Evolutionary conservation across 2,113 vertebrate genomes (phyloP), one percentile per base, ranked within the genome.

Genomic region (Rostratula benghalensis): DNA sequence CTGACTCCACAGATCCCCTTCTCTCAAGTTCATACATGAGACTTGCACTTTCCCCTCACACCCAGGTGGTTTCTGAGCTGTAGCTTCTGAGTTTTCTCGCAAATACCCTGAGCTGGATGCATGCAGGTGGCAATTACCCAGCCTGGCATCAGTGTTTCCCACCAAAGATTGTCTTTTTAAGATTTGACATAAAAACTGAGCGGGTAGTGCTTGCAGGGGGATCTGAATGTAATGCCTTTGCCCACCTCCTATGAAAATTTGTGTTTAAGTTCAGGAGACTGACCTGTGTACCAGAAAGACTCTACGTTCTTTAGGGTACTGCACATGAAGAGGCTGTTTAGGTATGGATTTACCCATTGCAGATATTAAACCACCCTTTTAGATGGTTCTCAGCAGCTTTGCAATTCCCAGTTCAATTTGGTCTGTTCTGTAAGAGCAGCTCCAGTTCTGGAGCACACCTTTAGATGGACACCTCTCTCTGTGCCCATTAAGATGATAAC

Each of bases 31-130:
- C 48, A 27, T 10, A 5, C 27, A 22, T 3, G 1, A 70, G 28
- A 41, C 13, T 28, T 25, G 0, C 13, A 0, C 43, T 21, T 35
- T 3, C 9, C 10, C 64, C 13, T 64, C 0, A 0, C 0, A 2
- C 7, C 12, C 0, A 0, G 9, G 24, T 7, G 5, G 45, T 50
- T 78, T 31, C 65, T 13, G 17, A 56, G 48, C 24, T 46, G 51
- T 1, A 46, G 61, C n/a, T 65, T 30, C 51, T 7, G 6, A 5
- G 6, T 19, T 78, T 39, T 61, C 48, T 45, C 41, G 71, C 14
- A 39, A 45, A 41, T 5, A 51, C 18, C 37, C 30, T 0, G n/a
- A 77, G 37, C 31, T 3, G 4, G n/a, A 57, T 14, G 11, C 35
- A 21, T 21, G 2, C 17, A 56, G 31, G 28, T 8, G 20, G 43